Base-by-base conservation (phyloP, 2,113 vertebrate species). In the Pelodiscus sinensis region DNA sequence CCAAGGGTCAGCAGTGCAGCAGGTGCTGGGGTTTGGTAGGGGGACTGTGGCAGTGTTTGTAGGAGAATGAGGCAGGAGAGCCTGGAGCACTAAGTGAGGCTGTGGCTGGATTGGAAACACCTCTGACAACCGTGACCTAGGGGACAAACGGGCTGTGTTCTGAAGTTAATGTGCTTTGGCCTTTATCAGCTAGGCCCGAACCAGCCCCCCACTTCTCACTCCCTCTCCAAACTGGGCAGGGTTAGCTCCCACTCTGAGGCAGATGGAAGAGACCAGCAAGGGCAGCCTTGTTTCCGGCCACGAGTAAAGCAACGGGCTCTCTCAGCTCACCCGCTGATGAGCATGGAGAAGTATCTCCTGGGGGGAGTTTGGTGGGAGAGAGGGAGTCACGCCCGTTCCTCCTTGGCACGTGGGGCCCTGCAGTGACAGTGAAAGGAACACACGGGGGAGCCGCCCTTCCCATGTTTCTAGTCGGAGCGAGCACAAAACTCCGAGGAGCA, bases 31-130 rank as follows among this genome's bases (percentile, higher is more conserved):
- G 16, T 60, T 31, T 82, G 27, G 68, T 44, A 12, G 15, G 81
- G 13, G 15, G n/a, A 38, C 35, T 18, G n/a, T 2, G 8, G 38
- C 29, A 3, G 0, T 19, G 3, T 5, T 5, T 8, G 51, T 9
- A 77, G 15, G 18, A 18, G 31, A 71, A 16, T 18, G 65, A 71
- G 9, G n/a, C n/a, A 86, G 55, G 52, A 77, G 24, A 81, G 81
- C 73, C 8, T 44, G 79, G 44, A 82, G 55, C 2, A 0, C 3
- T 1, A 21, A 79, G 71, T 15, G 86, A 79, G 52, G 10, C 3
- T 1, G 0, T 3, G 35, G 11, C 4, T 4, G 35, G 57, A n/a
- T 18, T 68, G 31, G 62, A 9, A 19, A 31, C 65, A 35, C 22
- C 80, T 38, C 13, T 25, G 78, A 54, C 51, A 54, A 29, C 10